Evolutionary conservation across 2,113 vertebrate species (phyloP).

Genomic region (Sphyrna mokarran): DNA sequence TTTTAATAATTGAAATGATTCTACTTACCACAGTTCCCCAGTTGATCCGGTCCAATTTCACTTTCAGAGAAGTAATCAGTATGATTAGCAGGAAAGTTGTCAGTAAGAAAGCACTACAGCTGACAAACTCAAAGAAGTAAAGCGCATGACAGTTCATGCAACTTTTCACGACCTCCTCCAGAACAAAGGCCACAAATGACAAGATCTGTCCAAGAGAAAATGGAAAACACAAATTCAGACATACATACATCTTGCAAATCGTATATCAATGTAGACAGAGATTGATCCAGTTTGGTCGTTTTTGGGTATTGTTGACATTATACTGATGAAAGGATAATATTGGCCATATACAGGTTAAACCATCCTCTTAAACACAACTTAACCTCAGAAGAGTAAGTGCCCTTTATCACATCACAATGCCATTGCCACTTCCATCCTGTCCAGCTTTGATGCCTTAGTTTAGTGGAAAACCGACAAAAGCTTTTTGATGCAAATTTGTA

Average conservation of each 20-base stretch:
- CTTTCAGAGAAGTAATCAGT: constrained; percentile 56
- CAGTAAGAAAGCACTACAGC: constrained; percentile 78
- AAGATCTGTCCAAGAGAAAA: constrained; percentile 58
- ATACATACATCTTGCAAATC: not conserved
- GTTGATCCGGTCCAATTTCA: constrained; percentile 51
- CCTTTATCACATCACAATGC: not conserved
- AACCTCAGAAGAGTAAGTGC: not conserved
- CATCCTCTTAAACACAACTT: not conserved
- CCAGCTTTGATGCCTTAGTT: not conserved
- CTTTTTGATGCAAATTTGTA: not conserved
- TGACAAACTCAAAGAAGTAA: constrained; percentile 86
- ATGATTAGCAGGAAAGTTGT: constrained; percentile 64
- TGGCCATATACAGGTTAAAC: not conserved
- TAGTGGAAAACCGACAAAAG: not conserved
- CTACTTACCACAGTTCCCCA: constrained; percentile 60
- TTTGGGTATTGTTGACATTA: not conserved
- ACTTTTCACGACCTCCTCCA: constrained; percentile 69
- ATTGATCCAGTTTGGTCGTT: not conserved
- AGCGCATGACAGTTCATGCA: constrained; percentile 62
- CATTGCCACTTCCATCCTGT: not conserved
- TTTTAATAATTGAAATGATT: not conserved
- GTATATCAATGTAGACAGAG: not conserved
- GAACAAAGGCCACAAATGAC: constrained; percentile 73
- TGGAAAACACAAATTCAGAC: not conserved
- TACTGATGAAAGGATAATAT: not conserved